A percentile compares a stretch with the other conserved stretches of the same genome.
phyloP scores from a whole-genome alignment of 1,140 invertebrate species.

The Brachionus koreanus region DNA sequence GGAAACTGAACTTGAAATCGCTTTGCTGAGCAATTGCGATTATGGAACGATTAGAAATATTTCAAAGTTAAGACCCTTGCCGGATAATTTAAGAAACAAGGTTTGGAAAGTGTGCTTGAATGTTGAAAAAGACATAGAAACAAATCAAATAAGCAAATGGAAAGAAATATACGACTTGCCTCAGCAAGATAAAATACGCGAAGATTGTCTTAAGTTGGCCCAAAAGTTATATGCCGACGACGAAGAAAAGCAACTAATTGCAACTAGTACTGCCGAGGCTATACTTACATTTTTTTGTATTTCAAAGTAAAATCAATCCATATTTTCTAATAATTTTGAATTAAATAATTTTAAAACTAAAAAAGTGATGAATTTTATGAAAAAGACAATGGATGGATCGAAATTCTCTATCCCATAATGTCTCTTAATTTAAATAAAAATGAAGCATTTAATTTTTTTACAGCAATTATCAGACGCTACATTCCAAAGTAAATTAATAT shows the following conservation, averaged over 20 bases:
- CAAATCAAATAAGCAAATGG: slow-evolving; percentile 62
- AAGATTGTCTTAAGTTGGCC: slow-evolving; percentile 63
- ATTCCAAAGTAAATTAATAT: slow-evolving; percentile 68
- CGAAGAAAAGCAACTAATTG: not conserved
- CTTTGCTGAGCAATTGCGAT: slow-evolving; percentile 72
- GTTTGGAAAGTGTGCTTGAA: slow-evolving; percentile 56
- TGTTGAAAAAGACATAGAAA: slow-evolving; percentile 30
- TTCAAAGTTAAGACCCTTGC: slow-evolving; percentile 58
- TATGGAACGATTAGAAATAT: slow-evolving; percentile 59
- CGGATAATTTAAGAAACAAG: slow-evolving; percentile 58
- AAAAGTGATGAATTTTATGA: slow-evolving; percentile 54
- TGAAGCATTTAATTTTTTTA: slow-evolving; percentile 88
- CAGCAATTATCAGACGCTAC: slow-evolving; percentile 81
- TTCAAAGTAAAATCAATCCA: not conserved
- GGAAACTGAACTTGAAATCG: slow-evolving; percentile 78
- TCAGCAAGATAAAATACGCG: slow-evolving; percentile 79
- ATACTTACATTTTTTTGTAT: slow-evolving; percentile 39
- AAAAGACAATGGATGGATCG: slow-evolving; percentile 85
- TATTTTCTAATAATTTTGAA: not conserved
- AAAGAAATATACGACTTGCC: slow-evolving; percentile 92
- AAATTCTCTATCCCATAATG: slow-evolving; percentile 80
- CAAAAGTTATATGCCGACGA: not conserved
- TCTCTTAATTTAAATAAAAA: slow-evolving; percentile 77
- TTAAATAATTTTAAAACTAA: not conserved
- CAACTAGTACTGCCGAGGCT: not conserved